These are phyloP conservation scores for Hymenopus coronatus DNA, from an alignment of 2,888 invertebrate species.

Conservation along the genomic window DNA sequence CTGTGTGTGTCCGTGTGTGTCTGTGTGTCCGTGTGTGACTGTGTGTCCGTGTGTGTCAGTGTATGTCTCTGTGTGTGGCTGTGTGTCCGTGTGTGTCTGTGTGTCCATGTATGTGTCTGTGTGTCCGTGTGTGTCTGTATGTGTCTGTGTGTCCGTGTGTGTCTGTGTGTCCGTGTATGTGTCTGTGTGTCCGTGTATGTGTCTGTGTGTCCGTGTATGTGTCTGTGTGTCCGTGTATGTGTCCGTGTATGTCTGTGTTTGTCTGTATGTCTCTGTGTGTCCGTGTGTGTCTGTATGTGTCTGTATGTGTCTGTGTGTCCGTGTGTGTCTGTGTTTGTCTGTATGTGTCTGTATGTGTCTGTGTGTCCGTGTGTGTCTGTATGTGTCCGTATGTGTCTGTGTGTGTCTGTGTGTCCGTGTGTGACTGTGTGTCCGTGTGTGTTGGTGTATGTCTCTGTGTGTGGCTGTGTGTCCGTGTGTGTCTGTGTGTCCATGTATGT, in stretches of 20 bases:
- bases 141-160: background rate
- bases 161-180: background rate
- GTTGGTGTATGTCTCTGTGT: no score
- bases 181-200: background rate
- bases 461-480: no score
- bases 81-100: background rate
- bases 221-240: background rate
- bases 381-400: background rate
- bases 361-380: background rate
- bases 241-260: no score
- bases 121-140: background rate
- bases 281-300: background rate
- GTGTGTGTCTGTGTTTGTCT: no score
- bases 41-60: no score
- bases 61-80: no score
- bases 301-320: background rate
- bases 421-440: no score
- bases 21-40: background rate
- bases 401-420: background rate
- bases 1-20: background rate
- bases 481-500: background rate
- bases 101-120: background rate
- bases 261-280: background rate
- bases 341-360: no score
- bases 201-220: background rate